Evolutionary conservation across 1,140 invertebrate species (phyloP), one percentile per base, ranked within the genome.

Genomic region (Sminthurides bifidus): DNA sequence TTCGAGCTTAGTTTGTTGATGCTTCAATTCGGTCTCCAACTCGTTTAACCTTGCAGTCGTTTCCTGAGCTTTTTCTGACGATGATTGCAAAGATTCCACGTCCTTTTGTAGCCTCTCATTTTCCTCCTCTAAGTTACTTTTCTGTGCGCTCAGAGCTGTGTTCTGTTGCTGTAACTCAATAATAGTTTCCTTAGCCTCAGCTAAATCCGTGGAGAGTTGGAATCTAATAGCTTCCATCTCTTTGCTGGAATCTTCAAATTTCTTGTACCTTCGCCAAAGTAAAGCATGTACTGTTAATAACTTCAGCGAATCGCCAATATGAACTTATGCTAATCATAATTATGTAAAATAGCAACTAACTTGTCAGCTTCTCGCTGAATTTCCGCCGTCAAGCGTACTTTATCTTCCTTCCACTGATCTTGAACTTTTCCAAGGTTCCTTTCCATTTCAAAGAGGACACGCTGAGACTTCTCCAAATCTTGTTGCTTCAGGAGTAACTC

Each of bases 121-220:
- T n/a, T n/a, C n/a, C n/a, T n/a, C n/a, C n/a, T n/a, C n/a, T n/a
- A n/a, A n/a, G n/a, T n/a, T n/a, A n/a, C n/a, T n/a, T n/a, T n/a
- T n/a, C n/a, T n/a, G n/a, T n/a, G n/a, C n/a, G n/a, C n/a, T n/a
- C n/a, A n/a, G n/a, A n/a, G n/a, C n/a, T n/a, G n/a, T n/a, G n/a
- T n/a, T n/a, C n/a, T n/a, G n/a, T n/a, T n/a, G n/a, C n/a, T n/a
- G n/a, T n/a, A n/a, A n/a, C n/a, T n/a, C n/a, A n/a, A n/a, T n/a
- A n/a, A n/a, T n/a, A n/a, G 78, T 75, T 66, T 78, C 74, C 67
- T 74, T 68, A 48, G 79, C 65, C 60, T 75, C 74, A 23, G 75
- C 74, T 71, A 78, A 73, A 49, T 71, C 72, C 30, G 75, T 57
- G 60, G 73, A 75, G 15, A 80, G 69, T 67, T 80, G 77, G 71